Evolutionary conservation across 2,113 vertebrate genomes (phyloP).

Genomic region (Pteropus alecto): DNA sequence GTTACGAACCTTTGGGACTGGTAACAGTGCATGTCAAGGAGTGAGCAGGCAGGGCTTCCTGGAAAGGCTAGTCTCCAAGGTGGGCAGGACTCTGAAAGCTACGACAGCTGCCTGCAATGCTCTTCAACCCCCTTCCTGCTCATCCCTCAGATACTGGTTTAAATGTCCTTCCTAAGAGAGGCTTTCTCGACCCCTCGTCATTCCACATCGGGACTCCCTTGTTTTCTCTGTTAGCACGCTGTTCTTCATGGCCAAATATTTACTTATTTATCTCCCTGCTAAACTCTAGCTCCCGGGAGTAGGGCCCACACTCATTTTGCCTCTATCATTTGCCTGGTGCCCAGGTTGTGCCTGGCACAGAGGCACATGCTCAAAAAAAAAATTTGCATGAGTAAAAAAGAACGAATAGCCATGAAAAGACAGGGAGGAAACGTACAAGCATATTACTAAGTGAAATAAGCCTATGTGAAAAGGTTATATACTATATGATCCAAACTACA

Average conservation of each 20-base stretch:
- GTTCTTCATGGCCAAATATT: not conserved
- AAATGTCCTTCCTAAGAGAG: not conserved
- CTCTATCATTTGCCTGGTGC: not conserved
- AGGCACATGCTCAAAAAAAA: not conserved
- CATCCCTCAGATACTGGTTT: not conserved
- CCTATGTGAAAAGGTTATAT: not conserved
- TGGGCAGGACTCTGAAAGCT: not conserved
- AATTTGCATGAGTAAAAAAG: not conserved
- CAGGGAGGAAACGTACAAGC: not conserved
- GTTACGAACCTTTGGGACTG: rapidly evolving
- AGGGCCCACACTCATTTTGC: not conserved
- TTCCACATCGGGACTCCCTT: not conserved
- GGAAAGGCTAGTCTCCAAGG: not conserved
- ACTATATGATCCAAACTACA: not conserved
- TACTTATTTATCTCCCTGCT: not conserved
- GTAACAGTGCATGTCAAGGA: not conserved
- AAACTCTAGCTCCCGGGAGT: not conserved
- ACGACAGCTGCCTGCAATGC: not conserved
- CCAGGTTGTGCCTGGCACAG: not conserved
- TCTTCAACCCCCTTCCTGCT: not conserved
- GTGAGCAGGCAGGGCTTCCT: not conserved
- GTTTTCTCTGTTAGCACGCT: not conserved
- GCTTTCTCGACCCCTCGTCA: not conserved
- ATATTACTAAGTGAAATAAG: not conserved
- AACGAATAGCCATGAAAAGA: not conserved